A percentile compares a stretch with the other conserved stretches of the same genome.
These are phyloP conservation scores for Synchiropus splendidus DNA, from an alignment of 2,113 vertebrate genomes.

Conservation along the genomic window DNA sequence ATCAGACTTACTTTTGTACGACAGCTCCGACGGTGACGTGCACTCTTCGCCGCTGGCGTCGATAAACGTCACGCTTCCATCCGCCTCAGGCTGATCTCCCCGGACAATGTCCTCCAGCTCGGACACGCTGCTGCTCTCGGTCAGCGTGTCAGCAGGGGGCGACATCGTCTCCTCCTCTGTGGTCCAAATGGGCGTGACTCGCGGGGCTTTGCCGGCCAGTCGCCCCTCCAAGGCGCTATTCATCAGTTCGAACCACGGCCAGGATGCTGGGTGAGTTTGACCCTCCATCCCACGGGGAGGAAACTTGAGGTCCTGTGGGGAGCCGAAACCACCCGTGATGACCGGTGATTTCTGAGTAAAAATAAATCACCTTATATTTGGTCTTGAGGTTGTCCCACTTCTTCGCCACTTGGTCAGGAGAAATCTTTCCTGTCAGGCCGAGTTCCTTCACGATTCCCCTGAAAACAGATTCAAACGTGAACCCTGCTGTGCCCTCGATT, in stretches of 20 bases:
- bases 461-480: neutral
- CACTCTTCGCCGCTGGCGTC: conserved; percentile 61
- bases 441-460: conserved; percentile 65
- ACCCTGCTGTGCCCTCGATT: neutral
- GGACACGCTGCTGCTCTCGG: conserved; percentile 35
- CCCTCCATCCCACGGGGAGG: conserved; percentile 57
- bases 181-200: conserved; percentile 49
- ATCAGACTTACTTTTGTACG: conserved; percentile 50
- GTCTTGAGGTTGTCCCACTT: conserved; percentile 74
- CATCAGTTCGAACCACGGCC: conserved; percentile 70
- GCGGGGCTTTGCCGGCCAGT: conserved; percentile 42
- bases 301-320: conserved; percentile 52
- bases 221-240: conserved; percentile 61
- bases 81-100: conserved; percentile 16
- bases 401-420: conserved; percentile 67
- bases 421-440: conserved; percentile 62
- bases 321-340: no score
- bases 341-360: neutral
- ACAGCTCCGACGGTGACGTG: conserved; percentile 39
- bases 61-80: conserved; percentile 45
- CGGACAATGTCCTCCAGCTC: conserved; percentile 46
- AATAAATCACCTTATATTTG: conserved; percentile 61
- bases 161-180: conserved; percentile 44
- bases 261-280: conserved; percentile 56
- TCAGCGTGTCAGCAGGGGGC: conserved; percentile 16